Percentiles rank a stretch among this genome's conserved stretches.
Conservation (phyloP, 2,888 invertebrate species). For the Tryphoninae sp. region DNA sequence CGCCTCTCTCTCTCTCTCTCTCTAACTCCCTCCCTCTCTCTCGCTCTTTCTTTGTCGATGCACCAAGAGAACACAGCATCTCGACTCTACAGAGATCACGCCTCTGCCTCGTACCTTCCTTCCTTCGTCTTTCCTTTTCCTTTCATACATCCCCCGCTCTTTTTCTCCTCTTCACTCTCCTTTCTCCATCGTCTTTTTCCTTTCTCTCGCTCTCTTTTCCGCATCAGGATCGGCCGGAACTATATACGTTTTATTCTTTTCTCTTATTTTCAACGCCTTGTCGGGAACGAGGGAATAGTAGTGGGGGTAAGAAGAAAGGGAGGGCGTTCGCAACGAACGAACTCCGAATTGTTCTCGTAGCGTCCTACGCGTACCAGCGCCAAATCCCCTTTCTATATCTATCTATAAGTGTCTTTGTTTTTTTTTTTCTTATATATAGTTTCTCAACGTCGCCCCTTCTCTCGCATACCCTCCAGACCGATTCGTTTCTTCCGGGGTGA, state of each 20-base stretch:
- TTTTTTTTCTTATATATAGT: conserved; percentile 40
- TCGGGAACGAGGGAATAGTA: neutral
- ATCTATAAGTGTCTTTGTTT: neutral
- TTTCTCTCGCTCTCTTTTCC: conserved; percentile 23
- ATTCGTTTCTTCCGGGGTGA: conserved; percentile 50
- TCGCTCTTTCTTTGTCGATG: conserved; percentile 4
- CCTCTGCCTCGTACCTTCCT: conserved; percentile 22
- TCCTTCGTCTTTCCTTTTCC: conserved; percentile 44
- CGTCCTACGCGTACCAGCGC: conserved; percentile 4
- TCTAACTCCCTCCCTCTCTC: neutral
- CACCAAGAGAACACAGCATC: conserved; percentile 39
- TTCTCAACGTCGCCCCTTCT: conserved; percentile 19
- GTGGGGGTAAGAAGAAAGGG: neutral
- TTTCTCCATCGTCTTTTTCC: conserved; percentile 1
- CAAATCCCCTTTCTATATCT: conserved; percentile 6
- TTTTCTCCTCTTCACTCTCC: neutral
- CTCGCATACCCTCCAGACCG: conserved; percentile 33
- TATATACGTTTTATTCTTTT: conserved; percentile 38
- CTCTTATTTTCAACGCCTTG: conserved; percentile 19
- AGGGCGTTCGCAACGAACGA: conserved; percentile 36
- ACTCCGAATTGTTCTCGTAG: conserved; percentile 53
- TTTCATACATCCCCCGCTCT: conserved; percentile 2
- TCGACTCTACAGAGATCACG: conserved; percentile 38
- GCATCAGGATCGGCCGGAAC: conserved; percentile 35
- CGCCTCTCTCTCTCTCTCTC: conserved; percentile 4